These are phyloP conservation scores for Pelvicachromis taeniatus DNA, from an alignment of 2,113 vertebrate species.

Conservation along the genomic window DNA sequence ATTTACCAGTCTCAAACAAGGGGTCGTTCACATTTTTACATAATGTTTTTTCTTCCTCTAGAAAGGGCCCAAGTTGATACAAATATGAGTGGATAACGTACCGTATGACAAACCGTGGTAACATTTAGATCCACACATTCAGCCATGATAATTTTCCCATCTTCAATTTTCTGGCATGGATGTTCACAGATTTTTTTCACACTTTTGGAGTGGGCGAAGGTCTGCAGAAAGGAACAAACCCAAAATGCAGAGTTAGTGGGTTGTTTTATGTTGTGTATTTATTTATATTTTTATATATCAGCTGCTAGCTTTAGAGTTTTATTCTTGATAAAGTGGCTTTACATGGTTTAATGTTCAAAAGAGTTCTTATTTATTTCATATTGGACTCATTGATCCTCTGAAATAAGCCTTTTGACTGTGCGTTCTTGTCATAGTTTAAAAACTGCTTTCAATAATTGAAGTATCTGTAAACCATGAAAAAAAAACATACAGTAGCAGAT, in stretches of 20 bases:
- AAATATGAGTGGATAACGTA: not conserved
- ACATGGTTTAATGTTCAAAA: not conserved
- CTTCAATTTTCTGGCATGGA: not conserved
- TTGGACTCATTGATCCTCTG: not conserved
- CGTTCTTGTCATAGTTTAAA: not conserved
- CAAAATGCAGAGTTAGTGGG: not conserved
- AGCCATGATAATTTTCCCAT: not conserved
- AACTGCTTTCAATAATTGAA: not conserved
- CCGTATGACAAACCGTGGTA: not conserved
- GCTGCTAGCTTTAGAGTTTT: not conserved
- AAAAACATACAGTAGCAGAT: too few relatives aligned
- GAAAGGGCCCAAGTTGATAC: not conserved
- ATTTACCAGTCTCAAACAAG: too few relatives aligned
- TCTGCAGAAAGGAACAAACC: not conserved
- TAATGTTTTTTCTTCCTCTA: not conserved
- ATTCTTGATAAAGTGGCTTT: not conserved
- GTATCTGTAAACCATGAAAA: not conserved
- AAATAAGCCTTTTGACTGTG: not conserved
- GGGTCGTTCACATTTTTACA: not conserved
- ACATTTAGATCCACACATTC: not conserved
- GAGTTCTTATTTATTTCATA: not conserved
- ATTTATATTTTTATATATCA: not conserved
- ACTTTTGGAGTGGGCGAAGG: not conserved
- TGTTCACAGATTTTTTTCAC: fast-evolving
- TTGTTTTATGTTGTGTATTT: too few relatives aligned